Percentiles rank a stretch among this genome's conserved stretches.
These are phyloP conservation scores for Cataglyphis altisquamis DNA, from an alignment of 2,888 invertebrate species.

Conservation along the genomic window DNA sequence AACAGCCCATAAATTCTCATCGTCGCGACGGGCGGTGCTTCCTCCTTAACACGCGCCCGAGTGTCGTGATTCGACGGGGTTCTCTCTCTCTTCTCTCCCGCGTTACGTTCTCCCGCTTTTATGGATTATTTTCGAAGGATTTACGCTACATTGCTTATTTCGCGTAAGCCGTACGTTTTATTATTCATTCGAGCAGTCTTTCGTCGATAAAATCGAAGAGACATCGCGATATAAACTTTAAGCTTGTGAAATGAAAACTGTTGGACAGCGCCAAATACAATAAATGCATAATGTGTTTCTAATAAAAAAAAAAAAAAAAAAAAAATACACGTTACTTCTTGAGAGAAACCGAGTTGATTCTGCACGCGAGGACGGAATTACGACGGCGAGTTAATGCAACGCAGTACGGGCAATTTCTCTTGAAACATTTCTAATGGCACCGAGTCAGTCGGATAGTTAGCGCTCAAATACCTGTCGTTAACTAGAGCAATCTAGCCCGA, in stretches of 20 bases:
- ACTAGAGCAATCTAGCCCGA: constrained; percentile 72
- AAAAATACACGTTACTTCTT: not conserved
- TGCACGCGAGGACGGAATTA: constrained; percentile 58
- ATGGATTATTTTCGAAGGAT: constrained; percentile 43
- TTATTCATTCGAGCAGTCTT: constrained; percentile 5
- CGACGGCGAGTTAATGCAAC: constrained; percentile 60
- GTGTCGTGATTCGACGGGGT: constrained; percentile 67
- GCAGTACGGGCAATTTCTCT: constrained; percentile 68
- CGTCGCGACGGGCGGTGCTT: constrained; percentile 74
- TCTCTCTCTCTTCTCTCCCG: constrained; percentile 46
- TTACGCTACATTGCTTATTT: constrained; percentile 35
- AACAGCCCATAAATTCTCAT: constrained; percentile 79
- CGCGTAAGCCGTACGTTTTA: not conserved
- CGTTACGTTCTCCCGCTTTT: constrained; percentile 18
- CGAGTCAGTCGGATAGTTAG: constrained; percentile 73
- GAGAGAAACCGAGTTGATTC: not conserved
- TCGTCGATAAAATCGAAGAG: not conserved
- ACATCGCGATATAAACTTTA: not conserved
- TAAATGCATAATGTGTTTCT: not conserved
- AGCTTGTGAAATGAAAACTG: not conserved
- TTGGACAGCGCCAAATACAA: not conserved
- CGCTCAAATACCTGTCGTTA: constrained; percentile 75
- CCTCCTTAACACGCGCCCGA: constrained; percentile 73
- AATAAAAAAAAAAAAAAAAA: not conserved
- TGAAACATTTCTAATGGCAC: constrained; percentile 69